Evolutionary conservation across 2,888 invertebrate species (phyloP).

Genomic region (Melanophora roralis): DNA sequence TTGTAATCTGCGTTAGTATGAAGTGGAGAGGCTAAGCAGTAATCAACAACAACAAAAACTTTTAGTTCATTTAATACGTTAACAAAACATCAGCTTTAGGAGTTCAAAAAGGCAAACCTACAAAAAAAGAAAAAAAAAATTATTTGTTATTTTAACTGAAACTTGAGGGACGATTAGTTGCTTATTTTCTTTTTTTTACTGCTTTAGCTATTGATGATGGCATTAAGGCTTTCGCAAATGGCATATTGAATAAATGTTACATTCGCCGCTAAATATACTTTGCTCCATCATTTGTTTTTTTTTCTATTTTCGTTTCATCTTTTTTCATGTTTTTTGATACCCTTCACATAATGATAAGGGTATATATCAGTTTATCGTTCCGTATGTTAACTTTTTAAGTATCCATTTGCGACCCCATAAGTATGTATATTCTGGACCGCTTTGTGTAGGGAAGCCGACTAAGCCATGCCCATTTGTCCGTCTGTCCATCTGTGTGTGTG

Average conservation of each 20-base stretch:
- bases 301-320: neutral
- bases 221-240: conserved; percentile 53
- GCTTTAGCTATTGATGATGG: conserved; percentile 23
- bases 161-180: neutral
- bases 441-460: too few relatives aligned
- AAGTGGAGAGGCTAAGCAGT: conserved; percentile 31
- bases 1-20: too few relatives aligned
- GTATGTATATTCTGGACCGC: too few relatives aligned
- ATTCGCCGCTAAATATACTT: conserved; percentile 35
- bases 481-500: too few relatives aligned
- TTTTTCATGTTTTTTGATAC: neutral
- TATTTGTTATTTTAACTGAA: conserved; percentile 15
- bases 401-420: too few relatives aligned
- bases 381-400: too few relatives aligned
- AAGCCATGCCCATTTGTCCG: too few relatives aligned
- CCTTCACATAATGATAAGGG: too few relatives aligned
- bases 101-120: conserved; percentile 29
- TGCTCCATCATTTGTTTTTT: conserved; percentile 22
- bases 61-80: neutral
- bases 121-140: neutral
- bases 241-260: conserved; percentile 40
- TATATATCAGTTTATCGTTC: too few relatives aligned
- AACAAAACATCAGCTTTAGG: conserved; percentile 2
- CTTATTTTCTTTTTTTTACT: neutral
- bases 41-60: neutral